Evolutionary conservation across 2,113 vertebrate genomes (phyloP).

Genomic region (Pitta sordida): DNA sequence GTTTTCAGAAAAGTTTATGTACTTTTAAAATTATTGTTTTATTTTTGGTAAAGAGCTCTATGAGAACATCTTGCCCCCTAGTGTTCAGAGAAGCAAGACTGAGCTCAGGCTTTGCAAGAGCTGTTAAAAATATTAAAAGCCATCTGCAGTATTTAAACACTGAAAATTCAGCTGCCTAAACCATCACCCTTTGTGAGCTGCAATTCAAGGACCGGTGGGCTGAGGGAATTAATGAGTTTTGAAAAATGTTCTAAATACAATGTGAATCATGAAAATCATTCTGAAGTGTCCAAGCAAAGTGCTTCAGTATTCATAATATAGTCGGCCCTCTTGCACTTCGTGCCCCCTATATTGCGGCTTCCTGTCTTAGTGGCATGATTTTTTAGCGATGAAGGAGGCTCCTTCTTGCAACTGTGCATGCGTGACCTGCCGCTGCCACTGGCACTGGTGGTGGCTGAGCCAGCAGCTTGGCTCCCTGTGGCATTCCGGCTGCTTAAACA

Average conservation of each 20-base stretch:
- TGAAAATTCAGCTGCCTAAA: neutral
- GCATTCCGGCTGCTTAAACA: no score
- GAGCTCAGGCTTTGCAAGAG: neutral
- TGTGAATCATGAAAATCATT: neutral
- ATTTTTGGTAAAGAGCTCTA: neutral
- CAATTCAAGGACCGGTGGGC: neutral
- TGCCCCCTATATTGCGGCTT: no score
- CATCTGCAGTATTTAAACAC: neutral
- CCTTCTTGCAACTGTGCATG: no score
- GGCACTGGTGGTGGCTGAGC: no score
- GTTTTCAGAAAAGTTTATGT: neutral
- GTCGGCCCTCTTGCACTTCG: no score
- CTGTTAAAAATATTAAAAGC: neutral
- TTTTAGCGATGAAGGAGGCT: no score
- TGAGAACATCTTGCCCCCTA: conserved; percentile 20
- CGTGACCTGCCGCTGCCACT: no score
- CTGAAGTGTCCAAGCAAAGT: neutral
- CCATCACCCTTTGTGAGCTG: neutral
- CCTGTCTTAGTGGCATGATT: no score
- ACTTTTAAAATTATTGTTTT: neutral
- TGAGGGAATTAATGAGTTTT: neutral
- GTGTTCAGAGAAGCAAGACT: neutral
- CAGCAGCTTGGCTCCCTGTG: no score
- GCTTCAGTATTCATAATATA: neutral
- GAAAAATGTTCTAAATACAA: neutral